Base-by-base conservation (phyloP, 2,113 vertebrate genomes). In the Muntiacus muntjak region DNA sequence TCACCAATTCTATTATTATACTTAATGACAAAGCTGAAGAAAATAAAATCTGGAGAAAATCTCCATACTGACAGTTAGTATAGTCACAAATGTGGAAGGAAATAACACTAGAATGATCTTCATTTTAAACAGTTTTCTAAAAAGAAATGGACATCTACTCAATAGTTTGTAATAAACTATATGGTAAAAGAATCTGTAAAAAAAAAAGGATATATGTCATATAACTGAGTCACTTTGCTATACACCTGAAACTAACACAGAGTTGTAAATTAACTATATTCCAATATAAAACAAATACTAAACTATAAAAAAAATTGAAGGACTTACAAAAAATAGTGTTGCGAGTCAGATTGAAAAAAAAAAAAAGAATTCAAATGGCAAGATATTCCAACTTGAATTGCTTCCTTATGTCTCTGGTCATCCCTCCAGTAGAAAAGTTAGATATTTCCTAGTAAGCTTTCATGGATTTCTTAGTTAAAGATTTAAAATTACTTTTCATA, bases 401-500 rank as follows among this genome's bases (percentile, higher is more conserved):
- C 76, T 57, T 55, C 28, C 5, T 92, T 17, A 45, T 89, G 16
- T 81, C 45, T 93, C 26, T 89, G 6, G 19, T 25, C 19, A 81
- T 76, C 8, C 0, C 14, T 96, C 45, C 14, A 95, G 33, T 2
- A 81, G 36, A 71, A 88, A 87, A 74, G 71, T 87, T 64, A 54
- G 26, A 2, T 62, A n/a, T 54, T 47, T 83, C 4, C 33, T 79
- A 19, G 23, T 15, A 40, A 47, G 2, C 6, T 85, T 8, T 64
- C 76, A 7, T 43, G 15, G 15, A 17, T 64, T 91, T 92, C 60
- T 92, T 45, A 71, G 36, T 10, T 95, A 33, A 45, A 78, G 33
- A 82, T 91, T 96, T 91, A 55, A 28, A 91, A 43, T 91, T 86
- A 76, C 52, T 54, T 67, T 93, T 88, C 6, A 85, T 52, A 95